phyloP scores from a whole-genome alignment of 2,113 vertebrate species.

The Aspidoscelis tigris region DNA sequence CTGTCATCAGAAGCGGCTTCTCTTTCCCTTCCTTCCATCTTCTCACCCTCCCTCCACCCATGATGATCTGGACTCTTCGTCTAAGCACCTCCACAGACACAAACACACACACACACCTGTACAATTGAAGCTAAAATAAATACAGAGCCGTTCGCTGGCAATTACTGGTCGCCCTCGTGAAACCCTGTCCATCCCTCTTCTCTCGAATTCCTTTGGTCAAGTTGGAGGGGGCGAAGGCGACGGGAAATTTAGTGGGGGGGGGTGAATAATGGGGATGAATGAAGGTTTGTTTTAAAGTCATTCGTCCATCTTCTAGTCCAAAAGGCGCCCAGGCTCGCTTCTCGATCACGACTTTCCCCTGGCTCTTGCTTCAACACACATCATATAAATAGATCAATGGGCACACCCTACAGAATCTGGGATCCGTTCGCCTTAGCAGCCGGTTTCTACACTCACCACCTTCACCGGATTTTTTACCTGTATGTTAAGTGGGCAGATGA shows the following conservation, averaged over 20 bases:
- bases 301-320: constrained; percentile 35
- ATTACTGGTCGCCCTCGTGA: constrained; percentile 45
- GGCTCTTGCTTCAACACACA: neutral
- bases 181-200: neutral
- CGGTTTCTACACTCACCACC: constrained; percentile 6
- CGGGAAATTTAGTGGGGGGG: neutral
- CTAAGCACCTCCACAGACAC: neutral
- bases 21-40: neutral
- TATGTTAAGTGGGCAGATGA: neutral
- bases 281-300: constrained; percentile 30
- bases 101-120: neutral
- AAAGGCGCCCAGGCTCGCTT: neutral
- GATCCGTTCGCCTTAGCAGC: neutral
- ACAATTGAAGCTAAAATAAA: neutral
- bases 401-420: constrained; percentile 41
- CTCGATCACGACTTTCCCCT: neutral
- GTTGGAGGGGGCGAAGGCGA: constrained; percentile 32
- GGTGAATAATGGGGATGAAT: neutral
- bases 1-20: neutral
- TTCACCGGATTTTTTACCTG: neutral
- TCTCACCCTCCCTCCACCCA: neutral
- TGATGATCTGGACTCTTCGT: neutral
- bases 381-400: neutral
- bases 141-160: constrained; percentile 18
- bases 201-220: constrained; percentile 11